Evolutionary conservation across 2,888 invertebrate species (phyloP).

Genomic region (Oasisia sp.): DNA sequence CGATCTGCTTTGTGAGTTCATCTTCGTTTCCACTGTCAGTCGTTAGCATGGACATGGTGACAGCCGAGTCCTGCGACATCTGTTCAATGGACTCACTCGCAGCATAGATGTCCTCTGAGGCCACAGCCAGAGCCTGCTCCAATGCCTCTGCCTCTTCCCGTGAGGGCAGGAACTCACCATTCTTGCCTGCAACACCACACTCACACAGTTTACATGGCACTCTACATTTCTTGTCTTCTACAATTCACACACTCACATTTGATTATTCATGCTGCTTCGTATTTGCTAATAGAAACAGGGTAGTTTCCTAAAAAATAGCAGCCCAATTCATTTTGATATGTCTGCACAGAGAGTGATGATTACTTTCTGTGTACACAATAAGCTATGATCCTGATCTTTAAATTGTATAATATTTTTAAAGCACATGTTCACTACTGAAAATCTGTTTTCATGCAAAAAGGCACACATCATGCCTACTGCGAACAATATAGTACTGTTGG

Average conservation of each 20-base stretch:
- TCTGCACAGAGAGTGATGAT: no score
- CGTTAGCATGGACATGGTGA: conserved; percentile 28
- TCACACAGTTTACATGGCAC: conserved; percentile 21
- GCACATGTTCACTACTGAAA: no score
- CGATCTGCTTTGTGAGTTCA: conserved; percentile 51
- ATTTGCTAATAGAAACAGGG: conserved; percentile 1
- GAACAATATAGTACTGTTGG: no score
- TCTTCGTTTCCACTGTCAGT: conserved; percentile 46
- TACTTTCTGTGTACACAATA: no score
- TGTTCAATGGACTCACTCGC: conserved; percentile 55
- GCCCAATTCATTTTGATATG: no score
- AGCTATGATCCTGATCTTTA: no score
- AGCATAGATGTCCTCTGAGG: conserved; percentile 69
- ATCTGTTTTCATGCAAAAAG: no score
- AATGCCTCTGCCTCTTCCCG: conserved; percentile 88
- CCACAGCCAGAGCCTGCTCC: conserved; percentile 84
- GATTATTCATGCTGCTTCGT: background rate
- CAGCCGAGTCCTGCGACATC: conserved; percentile 39
- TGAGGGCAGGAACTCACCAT: conserved; percentile 77
- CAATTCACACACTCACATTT: background rate
- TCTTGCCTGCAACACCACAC: conserved; percentile 68
- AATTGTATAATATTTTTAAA: no score
- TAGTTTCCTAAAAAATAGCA: no score
- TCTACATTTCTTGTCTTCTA: background rate
- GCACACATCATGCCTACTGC: no score